Base-by-base conservation (phyloP, 2,888 invertebrate genomes). In the Torymus aiolomorphi region DNA sequence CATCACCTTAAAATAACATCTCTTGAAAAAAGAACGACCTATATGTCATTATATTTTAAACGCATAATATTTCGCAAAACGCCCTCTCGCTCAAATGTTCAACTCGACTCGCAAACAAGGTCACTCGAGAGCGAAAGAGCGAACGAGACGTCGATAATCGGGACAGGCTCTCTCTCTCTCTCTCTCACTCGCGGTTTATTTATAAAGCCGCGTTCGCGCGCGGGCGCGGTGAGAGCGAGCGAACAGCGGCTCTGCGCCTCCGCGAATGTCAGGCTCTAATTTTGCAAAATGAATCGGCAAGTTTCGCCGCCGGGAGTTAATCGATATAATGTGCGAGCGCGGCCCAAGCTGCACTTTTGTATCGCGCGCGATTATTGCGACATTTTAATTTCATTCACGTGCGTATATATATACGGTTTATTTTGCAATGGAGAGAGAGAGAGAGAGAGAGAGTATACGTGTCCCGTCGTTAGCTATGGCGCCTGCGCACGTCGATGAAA, bases 281-380 rank as follows among this genome's bases (percentile, higher is more conserved):
- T 79, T 79, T 31, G 20, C 73, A 70, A 74, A 79, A 79, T 79
- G 78, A 79, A 69, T 79, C 70, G 74, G 78, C 78, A 79, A 69
- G 61, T 78, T 72, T 72, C 18, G 61, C 57, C 42, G 52, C 16
- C 51, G 59, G 42, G 20, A 52, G 54, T 72, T 63, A 79, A 79
- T 79, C 78, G 70, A 74, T 74, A 69, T 59, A 57, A 76, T 76
- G 20, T 24, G 52, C 62, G 63, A 54, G 31, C 51, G 24, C 10
- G 59, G 1, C 1, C 65, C 13, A 0, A 16, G 54, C 54, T 14
- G 52, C 54, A 67, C 63, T 65, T 65, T 65, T 49, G n/a, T 65
- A 18, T 14, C 24, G 42, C 63, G 54, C 2, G 56, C 24, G 51
- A 56, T 73, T 31, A 31, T 31, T 74, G 78, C 78, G 73, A 78